Base-by-base conservation (phyloP, 2,113 vertebrate species). In the Penelope pileata region DNA sequence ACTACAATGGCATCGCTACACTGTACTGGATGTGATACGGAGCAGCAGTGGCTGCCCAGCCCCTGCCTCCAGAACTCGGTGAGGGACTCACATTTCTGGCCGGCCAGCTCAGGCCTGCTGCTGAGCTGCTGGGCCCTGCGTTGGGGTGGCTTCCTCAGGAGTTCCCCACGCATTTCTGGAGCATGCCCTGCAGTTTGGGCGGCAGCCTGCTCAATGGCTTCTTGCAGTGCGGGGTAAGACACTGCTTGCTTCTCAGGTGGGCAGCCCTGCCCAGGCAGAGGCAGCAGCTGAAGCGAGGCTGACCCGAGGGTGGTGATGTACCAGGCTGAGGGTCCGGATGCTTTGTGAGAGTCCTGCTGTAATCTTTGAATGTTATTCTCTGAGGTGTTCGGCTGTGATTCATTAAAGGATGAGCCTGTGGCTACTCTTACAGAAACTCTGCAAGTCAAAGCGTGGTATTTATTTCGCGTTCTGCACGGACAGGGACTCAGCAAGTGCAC, bases 341-440 rank as follows among this genome's bases (percentile, higher is more conserved):
- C 53, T 83, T 91, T 83, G 90, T 51, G 12, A 22, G 81, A 75
- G 32, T 82, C 58, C 7, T 24, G 63, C 95, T 78, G 2, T 7
- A 4, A 1, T 26, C 82, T 86, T 79, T 82, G 48, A 68, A 85
- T 91, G 93, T 96, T 94, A 64, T 3, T 95, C 78, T 94, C 84
- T 91, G 93, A 83, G 86, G 70, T 91, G 86, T 91, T 95, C 83
- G 94, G 84, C 92, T 92, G 93, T 92, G 82, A 87, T 92, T 93
- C 91, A 92, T 95, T 94, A 92, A 92, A 95, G 87, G 81, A 92
- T 2, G 77, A 95, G 87, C 86, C 91, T 78, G 58, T 84, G 90
- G 89, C 87, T 92, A 63, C 78, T 95, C 81, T 76, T 73, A 90
- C 32, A 87, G 90, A 89, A 94, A 89, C 43, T 34, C 23, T 34